Base-by-base conservation (phyloP, 2,888 invertebrate genomes). In the Amiota communis region DNA sequence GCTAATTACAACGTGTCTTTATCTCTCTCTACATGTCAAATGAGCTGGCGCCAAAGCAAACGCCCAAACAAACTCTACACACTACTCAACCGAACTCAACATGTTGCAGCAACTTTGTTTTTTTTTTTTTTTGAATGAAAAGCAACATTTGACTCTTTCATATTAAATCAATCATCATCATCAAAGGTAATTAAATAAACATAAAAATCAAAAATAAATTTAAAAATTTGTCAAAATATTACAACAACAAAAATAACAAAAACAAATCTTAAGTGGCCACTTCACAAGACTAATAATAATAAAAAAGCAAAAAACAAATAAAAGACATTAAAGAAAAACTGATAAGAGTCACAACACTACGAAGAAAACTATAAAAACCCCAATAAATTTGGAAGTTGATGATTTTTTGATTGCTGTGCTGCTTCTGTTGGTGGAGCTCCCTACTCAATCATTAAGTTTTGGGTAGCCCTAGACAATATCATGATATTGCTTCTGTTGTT, bases 141-240 rank as follows among this genome's bases (percentile, higher is more conserved):
- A 3, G 23, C 23, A 23, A 23, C 23, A 23, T 23, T 23, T 23
- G 3, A 2, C 6, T 36, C 36, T 36, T 6, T 36, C 36, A 36
- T 36, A 36, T 36, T 36, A 36, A 6, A 36, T 36, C 36, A 36
- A 36, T 36, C 36, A 6, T 36, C 23, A 23, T 23, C 36, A 36
- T 36, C 53, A n/a, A 20, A 59, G 59, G 17, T 4, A 59, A 59
- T 59, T 20, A 59, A 59, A 59, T 17, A 59, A 59, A 59, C 20
- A 53, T 53, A 53, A 53, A 36, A 53, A 15, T 53, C 15, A 20
- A 20, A 17, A 59, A 59, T 20, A 59, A 15, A 59, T 59, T 17
- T 20, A 3, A 4, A 17, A 36, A 11, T 59, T 59, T 59, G 59
- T 20, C 53, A 53, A 53, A 15, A 15, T 53, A 53, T 15, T 15